Base-by-base conservation (phyloP, 2,113 vertebrate genomes). In the Zeus faber region DNA sequence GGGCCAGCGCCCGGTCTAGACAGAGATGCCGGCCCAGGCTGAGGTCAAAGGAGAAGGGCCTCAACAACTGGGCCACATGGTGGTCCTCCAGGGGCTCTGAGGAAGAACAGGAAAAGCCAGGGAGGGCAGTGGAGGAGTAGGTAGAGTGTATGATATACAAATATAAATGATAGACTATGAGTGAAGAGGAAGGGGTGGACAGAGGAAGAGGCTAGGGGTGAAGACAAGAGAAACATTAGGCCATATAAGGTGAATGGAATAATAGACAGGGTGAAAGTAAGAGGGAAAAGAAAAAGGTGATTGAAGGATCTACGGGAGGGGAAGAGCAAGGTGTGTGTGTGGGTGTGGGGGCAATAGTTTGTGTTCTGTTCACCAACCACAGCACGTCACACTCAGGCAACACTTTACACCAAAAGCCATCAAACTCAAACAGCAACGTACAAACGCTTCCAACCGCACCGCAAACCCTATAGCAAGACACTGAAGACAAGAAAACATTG, bases 31-130 rank as follows among this genome's bases (percentile, higher is more conserved):
- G 79, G 87, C 89, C 85, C 62, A 90, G 68, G 79, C 91, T 88
- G 87, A 77, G 92, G 82, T 97, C 94, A 64, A 86, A 91, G 88
- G 95, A 95, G 91, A 95, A 94, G 85, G 89, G 80, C 77, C 93
- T 92, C 84, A 98, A 91, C 89, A 98, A 89, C 92, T 92, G 93
- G 90, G 92, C 92, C 88, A 95, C 91, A 61, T 91, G 92, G 79
- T 91, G 91, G 91, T 94, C 92, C 89, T 96, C 93, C 90, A 93
- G 73, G 65, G 86, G 90, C 88, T 95, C 94, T 96, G 88, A 83
- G 91, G 91, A 88, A 87, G 85, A 83, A 83, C 71, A 85, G 85
- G 85, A 66, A 82, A 62, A 82, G 89, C 82, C 85, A 85, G 79
- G 66, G 74, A 64, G 74, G 77, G 71, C 63, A 70, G 76, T 58